Evolutionary conservation across 2,113 vertebrate genomes (phyloP).

Genomic region (Seriola rivoliana): DNA sequence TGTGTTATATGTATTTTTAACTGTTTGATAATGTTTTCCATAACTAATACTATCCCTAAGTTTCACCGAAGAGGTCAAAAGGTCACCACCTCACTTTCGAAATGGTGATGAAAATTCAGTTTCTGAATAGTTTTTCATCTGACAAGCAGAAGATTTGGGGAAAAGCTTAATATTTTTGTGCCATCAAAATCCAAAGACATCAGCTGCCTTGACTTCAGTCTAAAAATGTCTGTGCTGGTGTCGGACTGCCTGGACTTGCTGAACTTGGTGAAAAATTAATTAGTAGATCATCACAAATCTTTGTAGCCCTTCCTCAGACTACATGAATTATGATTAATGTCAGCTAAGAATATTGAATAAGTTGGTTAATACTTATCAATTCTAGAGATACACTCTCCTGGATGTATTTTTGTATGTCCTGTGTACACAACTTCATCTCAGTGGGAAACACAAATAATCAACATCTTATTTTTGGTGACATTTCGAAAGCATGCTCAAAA

Average conservation of each 20-base stretch:
- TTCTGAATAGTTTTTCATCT: neutral
- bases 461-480: slow-evolving; percentile 49
- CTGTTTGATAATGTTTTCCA: neutral
- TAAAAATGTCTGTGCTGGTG: neutral
- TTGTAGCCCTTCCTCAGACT: slow-evolving; percentile 14
- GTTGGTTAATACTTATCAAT: neutral
- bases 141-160: neutral
- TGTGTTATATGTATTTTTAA: neutral
- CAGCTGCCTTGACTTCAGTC: neutral
- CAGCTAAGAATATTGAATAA: slow-evolving; percentile 15
- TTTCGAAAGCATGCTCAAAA: slow-evolving; percentile 35
- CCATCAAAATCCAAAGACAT: neutral
- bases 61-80: neutral
- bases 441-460: slow-evolving; percentile 40
- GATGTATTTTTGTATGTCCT: neutral
- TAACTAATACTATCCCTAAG: neutral
- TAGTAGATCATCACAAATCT: slow-evolving; percentile 15
- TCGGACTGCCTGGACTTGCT: slow-evolving; percentile 5
- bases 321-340: slow-evolving; percentile 12
- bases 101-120: neutral
- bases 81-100: neutral
- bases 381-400: neutral
- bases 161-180: neutral
- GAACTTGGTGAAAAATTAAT: slow-evolving; percentile 1
- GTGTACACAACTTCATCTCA: slow-evolving; percentile 1